Evolutionary conservation across 2,113 vertebrate species (phyloP).

Genomic region (Jacana jacana): DNA sequence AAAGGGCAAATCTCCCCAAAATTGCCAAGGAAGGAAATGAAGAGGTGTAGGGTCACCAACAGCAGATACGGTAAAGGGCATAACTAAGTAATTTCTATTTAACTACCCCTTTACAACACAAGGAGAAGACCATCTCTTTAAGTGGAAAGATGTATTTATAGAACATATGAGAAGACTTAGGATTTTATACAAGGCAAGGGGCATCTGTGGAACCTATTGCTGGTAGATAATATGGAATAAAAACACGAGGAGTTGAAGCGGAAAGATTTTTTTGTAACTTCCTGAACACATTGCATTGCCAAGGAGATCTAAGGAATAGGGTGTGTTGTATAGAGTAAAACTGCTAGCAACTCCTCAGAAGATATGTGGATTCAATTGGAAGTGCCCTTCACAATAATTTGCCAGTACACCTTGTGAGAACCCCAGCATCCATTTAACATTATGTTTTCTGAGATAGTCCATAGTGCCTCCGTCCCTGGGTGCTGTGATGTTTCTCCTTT

Average conservation of each 20-base stretch:
- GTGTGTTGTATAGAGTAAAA: background rate
- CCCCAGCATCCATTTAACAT: background rate
- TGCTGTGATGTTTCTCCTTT: background rate
- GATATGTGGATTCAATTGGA: background rate
- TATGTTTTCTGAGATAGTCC: background rate
- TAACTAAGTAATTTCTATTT: background rate
- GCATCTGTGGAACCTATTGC: background rate
- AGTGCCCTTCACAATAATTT: background rate
- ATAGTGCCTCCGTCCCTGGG: background rate
- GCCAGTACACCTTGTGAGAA: background rate
- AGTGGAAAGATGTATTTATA: background rate
- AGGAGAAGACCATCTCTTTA: background rate
- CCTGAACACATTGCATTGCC: background rate
- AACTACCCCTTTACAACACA: background rate
- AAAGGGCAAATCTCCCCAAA: background rate
- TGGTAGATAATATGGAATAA: background rate
- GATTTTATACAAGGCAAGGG: background rate
- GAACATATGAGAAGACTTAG: background rate
- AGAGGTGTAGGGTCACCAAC: background rate
- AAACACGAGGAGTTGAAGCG: background rate
- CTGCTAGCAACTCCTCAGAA: background rate
- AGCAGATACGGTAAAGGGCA: background rate
- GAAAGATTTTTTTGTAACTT: background rate
- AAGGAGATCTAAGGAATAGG: background rate
- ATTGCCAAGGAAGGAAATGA: background rate